Evolutionary conservation across 2,797 vertebrate species (phyloP).

Genomic region (Neosilurus hyrtlii): DNA sequence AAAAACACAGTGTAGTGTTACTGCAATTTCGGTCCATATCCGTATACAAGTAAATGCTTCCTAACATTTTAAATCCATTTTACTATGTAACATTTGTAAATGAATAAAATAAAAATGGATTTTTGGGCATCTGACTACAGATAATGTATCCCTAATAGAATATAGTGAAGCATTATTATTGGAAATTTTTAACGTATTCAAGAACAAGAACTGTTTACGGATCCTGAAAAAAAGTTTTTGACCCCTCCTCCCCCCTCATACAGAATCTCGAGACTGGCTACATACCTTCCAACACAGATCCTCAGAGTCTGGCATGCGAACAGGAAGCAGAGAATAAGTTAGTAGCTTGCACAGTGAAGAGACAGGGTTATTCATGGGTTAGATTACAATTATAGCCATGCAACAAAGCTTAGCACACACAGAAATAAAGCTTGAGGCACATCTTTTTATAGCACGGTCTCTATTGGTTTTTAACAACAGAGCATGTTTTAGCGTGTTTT

Average conservation of each 20-base stretch:
- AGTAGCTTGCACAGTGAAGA: conserved; percentile 65
- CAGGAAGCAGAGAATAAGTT: conserved; percentile 86
- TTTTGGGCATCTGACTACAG: background rate
- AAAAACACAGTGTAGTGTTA: background rate
- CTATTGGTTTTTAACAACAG: background rate
- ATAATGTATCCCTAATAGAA: background rate
- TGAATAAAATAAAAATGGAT: background rate
- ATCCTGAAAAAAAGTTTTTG: background rate
- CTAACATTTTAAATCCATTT: background rate
- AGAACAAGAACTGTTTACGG: background rate
- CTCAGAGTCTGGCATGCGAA: conserved; percentile 87
- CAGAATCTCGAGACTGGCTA: conserved; percentile 38
- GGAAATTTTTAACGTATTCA: background rate
- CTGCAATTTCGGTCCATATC: background rate
- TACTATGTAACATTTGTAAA: background rate
- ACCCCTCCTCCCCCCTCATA: background rate
- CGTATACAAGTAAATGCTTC: background rate
- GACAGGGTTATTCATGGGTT: conserved; percentile 36
- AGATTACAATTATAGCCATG: conserved; percentile 47
- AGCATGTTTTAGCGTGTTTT: background rate
- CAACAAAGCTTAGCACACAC: conserved; percentile 29
- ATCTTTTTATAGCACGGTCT: conserved; percentile 9
- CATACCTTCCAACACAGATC: conserved; percentile 93
- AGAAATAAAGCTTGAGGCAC: conserved; percentile 2
- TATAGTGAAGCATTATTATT: background rate